phyloP scores from a whole-genome alignment of 2,113 vertebrate species.

The Physeter macrocephalus region DNA sequence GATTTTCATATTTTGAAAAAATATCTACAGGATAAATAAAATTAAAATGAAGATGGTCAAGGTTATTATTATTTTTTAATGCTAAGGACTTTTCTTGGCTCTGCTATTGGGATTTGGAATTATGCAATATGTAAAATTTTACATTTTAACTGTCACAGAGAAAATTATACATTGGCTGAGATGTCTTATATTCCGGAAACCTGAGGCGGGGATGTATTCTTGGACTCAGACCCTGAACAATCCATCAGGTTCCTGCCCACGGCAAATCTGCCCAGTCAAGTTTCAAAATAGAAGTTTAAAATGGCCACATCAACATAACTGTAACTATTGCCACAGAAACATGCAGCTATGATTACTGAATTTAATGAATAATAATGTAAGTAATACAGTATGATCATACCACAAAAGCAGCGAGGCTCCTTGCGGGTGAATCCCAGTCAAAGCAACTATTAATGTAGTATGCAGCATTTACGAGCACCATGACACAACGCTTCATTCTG shows the following conservation, averaged over 20 bases:
- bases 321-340: conserved; percentile 67
- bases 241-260: conserved; percentile 71
- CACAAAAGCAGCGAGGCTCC: conserved; percentile 97
- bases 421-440: conserved; percentile 97
- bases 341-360: conserved; percentile 47
- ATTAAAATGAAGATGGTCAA: conserved; percentile 23
- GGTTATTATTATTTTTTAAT: conserved; percentile 34
- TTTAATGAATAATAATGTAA: conserved; percentile 59
- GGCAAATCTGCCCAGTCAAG: conserved; percentile 70
- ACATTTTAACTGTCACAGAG: conserved; percentile 62
- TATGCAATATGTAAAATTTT: conserved; percentile 65
- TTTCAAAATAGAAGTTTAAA: conserved; percentile 72
- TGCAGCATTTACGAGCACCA: conserved; percentile 91
- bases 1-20: conserved; percentile 16
- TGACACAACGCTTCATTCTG: conserved; percentile 90
- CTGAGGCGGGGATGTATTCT: conserved; percentile 59
- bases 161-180: conserved; percentile 66
- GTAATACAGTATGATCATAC: conserved; percentile 81
- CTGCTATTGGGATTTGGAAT: conserved; percentile 42
- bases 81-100: conserved; percentile 54
- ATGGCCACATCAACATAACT: conserved; percentile 68
- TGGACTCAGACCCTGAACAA: conserved; percentile 69
- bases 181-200: conserved; percentile 69
- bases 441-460: conserved; percentile 98
- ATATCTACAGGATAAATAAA: background rate